These are phyloP conservation scores for cattle (Bos taurus) DNA, from an alignment of 2,113 vertebrate genomes.

Conservation along the genomic window ARS-UCD2.0 NC_037357.1:135210001-135210500, in stretches of 20 bases:
- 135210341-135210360: background rate
- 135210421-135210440: background rate
- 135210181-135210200: background rate
- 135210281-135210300: background rate
- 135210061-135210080: background rate
- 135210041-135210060: accelerated
- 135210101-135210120: background rate
- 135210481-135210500: accelerated
- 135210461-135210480: background rate
- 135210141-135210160: background rate
- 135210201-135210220: background rate
- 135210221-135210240: background rate
- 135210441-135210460: background rate
- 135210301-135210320: background rate
- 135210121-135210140: background rate
- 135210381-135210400: too few relatives aligned
- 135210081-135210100: accelerated
- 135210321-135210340: background rate
- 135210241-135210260: background rate
- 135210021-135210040: background rate
- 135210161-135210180: background rate
- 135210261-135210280: background rate
- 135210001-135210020: background rate
- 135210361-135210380: background rate
- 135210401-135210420: background rate